Base-by-base conservation (phyloP, 2,888 invertebrate species). In the Coelinius sp. region DNA sequence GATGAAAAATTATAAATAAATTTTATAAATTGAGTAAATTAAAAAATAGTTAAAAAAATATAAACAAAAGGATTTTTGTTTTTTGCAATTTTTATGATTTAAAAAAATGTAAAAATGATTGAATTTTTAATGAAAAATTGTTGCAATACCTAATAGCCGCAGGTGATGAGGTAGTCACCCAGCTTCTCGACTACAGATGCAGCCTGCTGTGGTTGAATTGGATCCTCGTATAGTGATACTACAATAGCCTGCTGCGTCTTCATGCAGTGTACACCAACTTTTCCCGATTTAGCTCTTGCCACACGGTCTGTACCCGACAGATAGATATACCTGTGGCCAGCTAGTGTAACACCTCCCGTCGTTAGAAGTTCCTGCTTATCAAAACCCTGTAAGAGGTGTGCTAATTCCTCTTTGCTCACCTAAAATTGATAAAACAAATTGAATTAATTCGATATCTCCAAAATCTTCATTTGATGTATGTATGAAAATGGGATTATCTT, bases 111-210 rank as follows among this genome's bases (percentile, higher is more conserved):
- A 2, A 27, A 20, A 65, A 49, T n/a, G n/a, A n/a, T n/a, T n/a
- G 35, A 24, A 53, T 53, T 1, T n/a, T 38, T 10, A 27, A 63
- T 35, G 14, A 68, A n/a, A 41, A 5, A 49, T 8, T 31, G 31
- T 49, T 78, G 83, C 86, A 77, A n/a, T 79, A 88, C 87, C 93
- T 96, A 97, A 94, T 95, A 96, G 93, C 96, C 96, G 93, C 96
- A 96, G 92, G 93, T 94, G 92, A 96, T 93, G 93, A 97, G 94
- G 94, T 97, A 97, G 90, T 97, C 97, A 92, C 97, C 96, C 93
- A 97, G 92, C 92, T 96, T 96, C 93, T 97, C 97, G 90, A 96
- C 96, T 90, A 97, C 95, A 85, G 96, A 96, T 90, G 97, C 97
- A 88, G 96, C 96, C 91, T 97, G 97, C 90, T 97, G 96, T 90